Evolutionary conservation across 2,797 vertebrate genomes (phyloP).

Genomic region (Xenopus petersii): DNA sequence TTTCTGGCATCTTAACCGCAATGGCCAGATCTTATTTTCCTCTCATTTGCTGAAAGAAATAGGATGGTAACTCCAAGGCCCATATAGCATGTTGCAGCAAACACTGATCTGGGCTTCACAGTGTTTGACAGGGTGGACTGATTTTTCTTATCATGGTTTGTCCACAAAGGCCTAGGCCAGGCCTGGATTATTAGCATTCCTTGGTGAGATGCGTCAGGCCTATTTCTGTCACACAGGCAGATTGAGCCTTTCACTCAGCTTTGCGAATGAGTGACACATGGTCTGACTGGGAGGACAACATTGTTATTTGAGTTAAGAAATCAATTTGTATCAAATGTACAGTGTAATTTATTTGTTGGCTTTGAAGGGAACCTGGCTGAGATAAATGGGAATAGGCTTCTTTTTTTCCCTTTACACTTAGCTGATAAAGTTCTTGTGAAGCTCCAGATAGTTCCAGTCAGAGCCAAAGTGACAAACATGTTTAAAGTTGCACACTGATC

Average conservation of each 20-base stretch:
- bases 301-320: conserved; percentile 99
- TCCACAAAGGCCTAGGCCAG: conserved; percentile 95
- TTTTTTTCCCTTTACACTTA: conserved; percentile 72
- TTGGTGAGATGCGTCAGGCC: conserved; percentile 82
- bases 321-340: conserved; percentile 99
- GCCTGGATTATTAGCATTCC: conserved; percentile 94
- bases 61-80: conserved; percentile 77
- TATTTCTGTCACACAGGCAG: conserved; percentile 97
- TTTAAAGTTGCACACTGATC: conserved; percentile 99
- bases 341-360: conserved; percentile 99
- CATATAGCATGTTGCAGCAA: conserved; percentile 74
- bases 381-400: conserved; percentile 95
- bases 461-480: conserved; percentile 97
- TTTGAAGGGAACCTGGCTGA: conserved; percentile 99
- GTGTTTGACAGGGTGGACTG: conserved; percentile 85
- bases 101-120: conserved; percentile 69
- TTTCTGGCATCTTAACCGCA: conserved; percentile 68
- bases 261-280: conserved; percentile 96
- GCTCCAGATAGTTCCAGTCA: conserved; percentile 96
- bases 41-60: conserved; percentile 74
- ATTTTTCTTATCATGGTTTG: conserved; percentile 91
- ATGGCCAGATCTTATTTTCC: conserved; percentile 69
- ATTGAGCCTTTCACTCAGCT: conserved; percentile 98
- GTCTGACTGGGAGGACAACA: conserved; percentile 97
- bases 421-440: conserved; percentile 99